Conservation (phyloP, 2,888 invertebrate genomes). For the Drosophila seclusa region DNA sequence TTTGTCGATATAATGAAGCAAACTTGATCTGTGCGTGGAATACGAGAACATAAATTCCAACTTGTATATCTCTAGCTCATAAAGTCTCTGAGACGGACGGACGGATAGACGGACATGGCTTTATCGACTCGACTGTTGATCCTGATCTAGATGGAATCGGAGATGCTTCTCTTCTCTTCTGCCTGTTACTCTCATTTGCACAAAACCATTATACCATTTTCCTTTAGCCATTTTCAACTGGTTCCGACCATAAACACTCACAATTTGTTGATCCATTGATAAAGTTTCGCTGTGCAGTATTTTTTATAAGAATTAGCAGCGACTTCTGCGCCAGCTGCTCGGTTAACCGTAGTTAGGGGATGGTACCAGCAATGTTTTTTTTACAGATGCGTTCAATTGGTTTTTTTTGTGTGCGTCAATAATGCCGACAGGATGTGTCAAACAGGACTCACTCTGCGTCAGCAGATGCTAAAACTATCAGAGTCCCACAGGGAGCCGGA, state of each 20-base stretch:
- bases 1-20: not conserved
- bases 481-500: constrained; percentile 4
- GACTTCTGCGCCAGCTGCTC: constrained; percentile 15
- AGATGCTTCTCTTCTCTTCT: not conserved
- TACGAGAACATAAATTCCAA: not conserved
- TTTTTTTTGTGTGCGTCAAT: constrained; percentile 43
- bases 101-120: not conserved
- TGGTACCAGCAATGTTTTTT: constrained; percentile 19
- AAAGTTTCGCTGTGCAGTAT: constrained; percentile 35
- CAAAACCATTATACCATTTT: not conserved
- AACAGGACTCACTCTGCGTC: constrained; percentile 45
- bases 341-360: constrained; percentile 21
- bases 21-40: not conserved
- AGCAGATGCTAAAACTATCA: constrained; percentile 1
- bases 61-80: fast-evolving
- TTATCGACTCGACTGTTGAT: not conserved
- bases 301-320: not conserved
- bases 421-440: constrained; percentile 69
- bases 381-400: constrained; percentile 25
- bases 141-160: not conserved
- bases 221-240: not conserved
- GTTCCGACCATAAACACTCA: not conserved
- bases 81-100: not conserved
- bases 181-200: not conserved
- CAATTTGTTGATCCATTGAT: constrained; percentile 18